Percentiles rank a stretch among this genome's conserved stretches.
Conservation (phyloP, 2,113 vertebrate species). For the Oxygymnocypris stewartii region DNA sequence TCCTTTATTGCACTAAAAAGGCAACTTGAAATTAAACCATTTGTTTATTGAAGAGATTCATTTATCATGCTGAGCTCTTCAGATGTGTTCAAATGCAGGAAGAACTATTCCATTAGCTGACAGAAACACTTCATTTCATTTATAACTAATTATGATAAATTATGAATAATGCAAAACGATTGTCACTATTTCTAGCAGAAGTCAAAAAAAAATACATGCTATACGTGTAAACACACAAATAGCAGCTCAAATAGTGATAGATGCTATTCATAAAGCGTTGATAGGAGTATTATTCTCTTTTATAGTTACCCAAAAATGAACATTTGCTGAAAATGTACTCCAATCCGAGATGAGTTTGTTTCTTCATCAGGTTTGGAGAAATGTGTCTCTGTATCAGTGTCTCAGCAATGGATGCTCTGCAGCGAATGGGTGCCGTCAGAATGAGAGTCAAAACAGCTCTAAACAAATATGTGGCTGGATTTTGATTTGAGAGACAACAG, state of each 20-base stretch:
- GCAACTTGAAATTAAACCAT: background rate
- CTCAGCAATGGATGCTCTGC: too few species aligned
- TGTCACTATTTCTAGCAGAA: background rate
- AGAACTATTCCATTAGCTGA: background rate
- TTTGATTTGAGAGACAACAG: too few species aligned
- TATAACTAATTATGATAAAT: background rate
- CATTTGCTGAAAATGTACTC: background rate
- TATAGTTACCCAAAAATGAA: too few species aligned
- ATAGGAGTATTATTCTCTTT: background rate
- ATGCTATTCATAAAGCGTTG: background rate
- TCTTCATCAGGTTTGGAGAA: too few species aligned
- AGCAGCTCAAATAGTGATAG: background rate
- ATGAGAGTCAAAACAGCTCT: too few species aligned
- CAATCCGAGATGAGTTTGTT: background rate
- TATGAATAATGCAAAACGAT: background rate
- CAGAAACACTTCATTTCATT: background rate
- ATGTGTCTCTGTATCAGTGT: too few species aligned
- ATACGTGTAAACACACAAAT: background rate
- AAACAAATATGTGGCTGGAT: too few species aligned
- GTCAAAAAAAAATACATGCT: background rate
- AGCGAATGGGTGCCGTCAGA: too few species aligned
- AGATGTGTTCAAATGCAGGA: conserved; percentile 12
- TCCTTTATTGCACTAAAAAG: conserved; percentile 16
- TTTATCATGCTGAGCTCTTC: conserved; percentile 26
- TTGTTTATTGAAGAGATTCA: conserved; percentile 37